phyloP scores from a whole-genome alignment of 2,113 vertebrate species.

The Thermophis baileyi region DNA sequence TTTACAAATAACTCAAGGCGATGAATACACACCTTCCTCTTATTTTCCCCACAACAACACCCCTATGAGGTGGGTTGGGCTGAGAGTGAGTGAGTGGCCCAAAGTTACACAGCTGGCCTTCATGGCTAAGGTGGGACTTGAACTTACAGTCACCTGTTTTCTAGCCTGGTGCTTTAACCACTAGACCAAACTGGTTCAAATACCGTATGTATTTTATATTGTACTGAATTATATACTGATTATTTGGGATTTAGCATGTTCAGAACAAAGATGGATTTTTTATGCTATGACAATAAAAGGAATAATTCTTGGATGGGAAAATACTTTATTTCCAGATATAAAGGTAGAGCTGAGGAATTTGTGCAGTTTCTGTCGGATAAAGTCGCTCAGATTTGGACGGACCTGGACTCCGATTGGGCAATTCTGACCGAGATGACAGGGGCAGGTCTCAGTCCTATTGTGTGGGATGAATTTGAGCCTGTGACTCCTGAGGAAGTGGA shows the following conservation, averaged over 20 bases:
- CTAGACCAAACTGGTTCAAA: neutral
- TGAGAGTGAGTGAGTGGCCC: neutral
- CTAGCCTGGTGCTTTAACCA: neutral
- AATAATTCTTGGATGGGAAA: neutral
- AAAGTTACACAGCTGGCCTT: neutral
- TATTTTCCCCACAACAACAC: neutral
- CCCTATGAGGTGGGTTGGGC: neutral
- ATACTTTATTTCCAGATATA: neutral
- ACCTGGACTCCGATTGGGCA: too few relatives aligned
- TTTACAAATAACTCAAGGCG: neutral
- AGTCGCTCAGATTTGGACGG: too few relatives aligned
- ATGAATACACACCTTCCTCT: neutral
- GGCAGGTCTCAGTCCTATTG: too few relatives aligned
- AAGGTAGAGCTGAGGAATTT: too few relatives aligned
- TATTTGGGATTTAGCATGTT: neutral
- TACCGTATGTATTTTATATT: neutral
- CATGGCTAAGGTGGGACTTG: neutral
- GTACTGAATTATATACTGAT: neutral
- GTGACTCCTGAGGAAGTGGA: too few relatives aligned
- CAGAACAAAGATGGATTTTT: neutral
- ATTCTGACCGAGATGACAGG: too few relatives aligned
- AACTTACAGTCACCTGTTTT: neutral
- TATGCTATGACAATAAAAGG: neutral
- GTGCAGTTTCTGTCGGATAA: too few relatives aligned
- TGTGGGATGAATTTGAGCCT: too few relatives aligned